Percentiles rank a stretch among this genome's conserved stretches.
These are phyloP conservation scores for Cheilosia impressa DNA, from an alignment of 2,888 invertebrate species.

Conservation along the genomic window DNA sequence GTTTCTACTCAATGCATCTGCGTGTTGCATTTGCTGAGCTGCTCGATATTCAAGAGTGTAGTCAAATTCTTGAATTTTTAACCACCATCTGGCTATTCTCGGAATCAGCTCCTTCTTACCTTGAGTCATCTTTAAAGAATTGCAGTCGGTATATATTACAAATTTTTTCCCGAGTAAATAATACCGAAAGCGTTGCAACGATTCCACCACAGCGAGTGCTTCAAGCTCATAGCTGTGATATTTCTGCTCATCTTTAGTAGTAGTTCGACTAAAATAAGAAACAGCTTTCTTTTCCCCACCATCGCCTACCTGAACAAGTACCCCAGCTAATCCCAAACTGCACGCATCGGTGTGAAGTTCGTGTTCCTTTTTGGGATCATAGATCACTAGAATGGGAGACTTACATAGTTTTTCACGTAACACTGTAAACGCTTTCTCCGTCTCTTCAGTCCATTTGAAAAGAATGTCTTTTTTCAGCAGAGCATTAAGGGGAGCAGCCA, in stretches of 20 bases:
- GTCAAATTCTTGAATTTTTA: constrained; percentile 70
- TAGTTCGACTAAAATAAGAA: constrained; percentile 45
- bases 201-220: constrained; percentile 68
- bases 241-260: constrained; percentile 26
- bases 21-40: constrained; percentile 45
- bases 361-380: constrained; percentile 7
- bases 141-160: constrained; percentile 52
- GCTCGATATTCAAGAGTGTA: constrained; percentile 66
- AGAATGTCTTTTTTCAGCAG: background rate
- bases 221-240: constrained; percentile 54
- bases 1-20: constrained; percentile 48
- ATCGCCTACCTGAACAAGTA: constrained; percentile 24
- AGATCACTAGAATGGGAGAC: constrained; percentile 3
- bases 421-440: constrained; percentile 2
- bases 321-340: constrained; percentile 40
- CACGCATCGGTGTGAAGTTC: constrained; percentile 32
- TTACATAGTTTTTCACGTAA: background rate
- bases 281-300: constrained; percentile 1
- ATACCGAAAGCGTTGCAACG: constrained; percentile 59
- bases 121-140: constrained; percentile 44
- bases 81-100: constrained; percentile 74
- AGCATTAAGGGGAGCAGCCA: too few relatives aligned
- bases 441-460: constrained; percentile 20
- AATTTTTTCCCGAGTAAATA: constrained; percentile 71
- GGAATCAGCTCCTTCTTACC: constrained; percentile 54